These are phyloP conservation scores for Noturus placidus DNA, from an alignment of 2,113 vertebrate genomes.

Conservation along the genomic window DNA sequence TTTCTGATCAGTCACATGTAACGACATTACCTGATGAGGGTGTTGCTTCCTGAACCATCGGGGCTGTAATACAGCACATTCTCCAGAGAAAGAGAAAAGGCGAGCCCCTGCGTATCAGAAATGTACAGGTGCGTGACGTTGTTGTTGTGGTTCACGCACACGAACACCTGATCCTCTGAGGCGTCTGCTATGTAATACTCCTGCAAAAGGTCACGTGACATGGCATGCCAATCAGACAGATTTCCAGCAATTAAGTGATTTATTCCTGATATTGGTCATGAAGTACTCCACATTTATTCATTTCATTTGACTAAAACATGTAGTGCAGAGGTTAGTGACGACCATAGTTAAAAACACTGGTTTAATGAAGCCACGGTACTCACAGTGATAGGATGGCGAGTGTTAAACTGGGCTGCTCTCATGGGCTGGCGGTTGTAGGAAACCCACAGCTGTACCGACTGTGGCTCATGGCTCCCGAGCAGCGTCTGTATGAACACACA, in stretches of 20 bases:
- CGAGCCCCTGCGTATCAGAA: constrained; percentile 90
- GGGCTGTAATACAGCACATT: constrained; percentile 93
- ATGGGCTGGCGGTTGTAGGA: constrained; percentile 96
- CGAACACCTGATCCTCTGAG: constrained; percentile 96
- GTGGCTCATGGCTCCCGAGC: constrained; percentile 72
- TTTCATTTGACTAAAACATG: neutral
- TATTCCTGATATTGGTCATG: neutral
- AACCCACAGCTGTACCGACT: constrained; percentile 94
- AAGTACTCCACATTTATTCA: neutral
- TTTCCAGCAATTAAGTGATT: neutral
- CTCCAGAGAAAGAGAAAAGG: constrained; percentile 92
- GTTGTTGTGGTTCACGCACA: constrained; percentile 92
- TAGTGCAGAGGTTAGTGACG: too few relatives aligned
- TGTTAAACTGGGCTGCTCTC: constrained; percentile 89
- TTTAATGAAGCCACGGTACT: constrained; percentile 56
- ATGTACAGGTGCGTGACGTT: constrained; percentile 94
- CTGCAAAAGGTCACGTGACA: constrained; percentile 63
- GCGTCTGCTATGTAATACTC: constrained; percentile 95
- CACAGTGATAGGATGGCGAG: constrained; percentile 92
- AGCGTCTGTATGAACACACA: constrained; percentile 71
- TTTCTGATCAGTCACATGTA: neutral
- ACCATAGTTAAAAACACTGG: neutral
- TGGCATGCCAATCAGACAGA: neutral
- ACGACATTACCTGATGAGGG: constrained; percentile 84
- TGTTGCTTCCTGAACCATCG: constrained; percentile 86